phyloP scores from a whole-genome alignment of 1,140 invertebrate species.

The Drosophila orena region DNA sequence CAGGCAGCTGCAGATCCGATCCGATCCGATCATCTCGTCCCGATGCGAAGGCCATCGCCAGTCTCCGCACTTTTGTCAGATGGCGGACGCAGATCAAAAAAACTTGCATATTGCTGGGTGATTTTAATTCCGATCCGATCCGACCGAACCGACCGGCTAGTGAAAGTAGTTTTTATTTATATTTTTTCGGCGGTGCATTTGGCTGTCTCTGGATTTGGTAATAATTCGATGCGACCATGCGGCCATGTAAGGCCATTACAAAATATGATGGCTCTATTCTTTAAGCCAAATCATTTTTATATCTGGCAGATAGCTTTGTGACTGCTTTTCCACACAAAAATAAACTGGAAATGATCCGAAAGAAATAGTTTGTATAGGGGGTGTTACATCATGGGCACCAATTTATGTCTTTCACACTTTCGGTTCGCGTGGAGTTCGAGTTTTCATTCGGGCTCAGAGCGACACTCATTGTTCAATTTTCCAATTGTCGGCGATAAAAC shows the following conservation, averaged over 20 bases:
- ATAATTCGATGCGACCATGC: slow-evolving; percentile 25
- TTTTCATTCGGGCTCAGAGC: slow-evolving; percentile 24
- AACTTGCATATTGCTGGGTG: slow-evolving; percentile 47
- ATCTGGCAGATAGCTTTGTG: slow-evolving; percentile 21
- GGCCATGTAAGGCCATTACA: slow-evolving; percentile 32
- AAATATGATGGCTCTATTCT: slow-evolving; percentile 65
- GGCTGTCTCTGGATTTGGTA: slow-evolving; percentile 30
- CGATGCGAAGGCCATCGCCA: slow-evolving; percentile 55
- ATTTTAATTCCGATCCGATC: slow-evolving; percentile 49
- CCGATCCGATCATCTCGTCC: slow-evolving; percentile 32
- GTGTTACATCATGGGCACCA: slow-evolving; percentile 49
- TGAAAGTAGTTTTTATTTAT: slow-evolving; percentile 57
- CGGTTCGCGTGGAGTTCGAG: slow-evolving; percentile 10
- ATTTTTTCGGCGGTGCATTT: slow-evolving; percentile 13
- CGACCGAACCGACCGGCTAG: slow-evolving; percentile 5
- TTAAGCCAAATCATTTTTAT: slow-evolving; percentile 46
- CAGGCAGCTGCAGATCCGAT: slow-evolving; percentile 38
- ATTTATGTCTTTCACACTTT: slow-evolving; percentile 57
- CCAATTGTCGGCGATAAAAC: slow-evolving; percentile 74
- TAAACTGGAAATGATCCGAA: slow-evolving; percentile 38
- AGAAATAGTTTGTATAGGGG: slow-evolving; percentile 14
- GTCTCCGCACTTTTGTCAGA: slow-evolving; percentile 36
- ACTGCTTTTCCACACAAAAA: slow-evolving; percentile 3
- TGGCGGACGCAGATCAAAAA: slow-evolving; percentile 36
- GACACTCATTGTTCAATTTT: slow-evolving; percentile 77